Evolutionary conservation across 92 coral and sea anemone species (phyloP), one percentile per base, ranked within the genome.

Genomic region (Palythoa caribaeorum): DNA sequence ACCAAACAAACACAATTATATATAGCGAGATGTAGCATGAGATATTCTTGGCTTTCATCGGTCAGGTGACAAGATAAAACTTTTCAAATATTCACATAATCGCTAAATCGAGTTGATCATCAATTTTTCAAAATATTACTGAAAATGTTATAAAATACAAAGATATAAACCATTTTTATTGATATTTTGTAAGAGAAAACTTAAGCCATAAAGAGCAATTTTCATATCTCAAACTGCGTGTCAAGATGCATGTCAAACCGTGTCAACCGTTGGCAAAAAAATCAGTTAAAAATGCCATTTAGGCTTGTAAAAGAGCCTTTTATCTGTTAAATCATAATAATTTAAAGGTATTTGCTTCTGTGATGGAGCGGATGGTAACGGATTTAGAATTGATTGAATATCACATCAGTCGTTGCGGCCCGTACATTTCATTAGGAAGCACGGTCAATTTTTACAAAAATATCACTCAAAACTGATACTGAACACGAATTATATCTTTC

Each of bases 381-480:
- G 65, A 76, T 76, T 76, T 76, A 51, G 80, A 51, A 76, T 76
- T 76, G 80, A 76, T 76, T 76, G 80, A 76, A 76, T 76, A 76
- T 76, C 80, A 76, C 80, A 76, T 76, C 65, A 76, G 80, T 76
- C 65, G 80, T 76, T 76, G 80, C 80, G 65, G 80, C 80, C 80
- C 63, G 80, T 76, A 76, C 80, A 76, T 57, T 57, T 57, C 63
- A 55, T 76, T 76, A 50, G 80, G 80, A 76, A 76, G 80, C 80
- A 76, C 60, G 80, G 80, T 76, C 80, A 76, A 76, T 76, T 76
- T 76, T 76, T 48, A 48, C 80, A 76, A 76, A 76, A 76, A 50
- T 76, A 48, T 76, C 80, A 76, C 80, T 76, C 80, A 76, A 73
- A 73, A 73, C 80, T 76, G 80, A 76, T 76, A 76, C 60, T 76